Evolutionary conservation across 2,888 invertebrate genomes (phyloP), one percentile per base, ranked within the genome.

Genomic region (Cryptocephalus moraei): DNA sequence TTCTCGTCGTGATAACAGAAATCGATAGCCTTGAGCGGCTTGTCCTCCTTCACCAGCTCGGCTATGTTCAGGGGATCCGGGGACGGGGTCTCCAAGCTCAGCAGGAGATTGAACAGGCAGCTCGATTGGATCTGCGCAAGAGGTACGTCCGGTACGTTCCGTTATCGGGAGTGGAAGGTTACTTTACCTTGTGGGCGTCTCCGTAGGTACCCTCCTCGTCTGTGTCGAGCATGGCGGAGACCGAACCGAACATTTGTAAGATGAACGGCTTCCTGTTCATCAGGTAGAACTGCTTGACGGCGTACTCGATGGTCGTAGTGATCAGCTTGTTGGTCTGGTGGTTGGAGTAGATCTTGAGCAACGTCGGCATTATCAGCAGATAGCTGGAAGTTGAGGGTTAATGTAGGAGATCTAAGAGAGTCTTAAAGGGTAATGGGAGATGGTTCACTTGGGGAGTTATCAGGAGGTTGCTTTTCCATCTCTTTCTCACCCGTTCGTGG

Each of bases 1-100:
- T 93, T 88, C 65, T 99, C 97, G 66, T 97, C 96, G 57, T 95
- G 88, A 68, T 99, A 99, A 69, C 99, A 99, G 71, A 99, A 96
- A 73, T 99, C 99, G 45, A 96, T 87, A 0, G 96, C 92, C 67
- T 91, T 90, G 11, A 95, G 73, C 0, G 91, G 92, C 59, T 91
- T 91, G 12, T 90, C 89, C 62, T 86, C 93, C 68, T 93, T 94
- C 1, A 92, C 91, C 12, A 92, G 69, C 65, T 91, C 91, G 1
- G 90, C 89, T 55, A 95, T 94, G 66, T 94, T 91, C 0, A 95
- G 75, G 0, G 93, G 93, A 74, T 95, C 95, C 0, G 91, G 90
- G 0, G 92, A 92, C 1, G 94, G 93, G 12, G 92, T 91, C 69
- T 96, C 95, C 56, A 99, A 74, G 54, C 94, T 91, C 45, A 94